Percentiles rank a stretch among this genome's conserved stretches.
These are phyloP conservation scores for Neoaliturus tenellus DNA, from an alignment of 2,888 invertebrate species.

Conservation along the genomic window DNA sequence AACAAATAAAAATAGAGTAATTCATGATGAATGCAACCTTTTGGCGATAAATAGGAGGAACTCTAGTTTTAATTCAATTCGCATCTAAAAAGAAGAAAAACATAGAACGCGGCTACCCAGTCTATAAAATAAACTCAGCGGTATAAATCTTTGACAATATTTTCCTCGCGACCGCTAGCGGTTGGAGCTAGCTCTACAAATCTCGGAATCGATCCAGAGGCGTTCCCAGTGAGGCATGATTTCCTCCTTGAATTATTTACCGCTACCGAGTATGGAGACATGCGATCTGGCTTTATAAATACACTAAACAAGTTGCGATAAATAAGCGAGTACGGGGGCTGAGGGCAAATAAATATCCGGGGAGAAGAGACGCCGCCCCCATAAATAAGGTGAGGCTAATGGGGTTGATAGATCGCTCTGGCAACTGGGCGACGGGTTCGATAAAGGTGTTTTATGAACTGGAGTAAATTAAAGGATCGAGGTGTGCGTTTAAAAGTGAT, in stretches of 20 bases:
- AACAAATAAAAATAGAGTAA: too few relatives aligned
- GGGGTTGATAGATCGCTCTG: conserved; percentile 5
- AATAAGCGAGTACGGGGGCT: conserved; percentile 20
- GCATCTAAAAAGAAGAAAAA: too few relatives aligned
- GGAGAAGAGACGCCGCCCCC: conserved; percentile 19
- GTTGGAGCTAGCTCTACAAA: conserved; percentile 6
- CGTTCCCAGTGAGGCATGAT: conserved; percentile 28
- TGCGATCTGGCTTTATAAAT: conserved; percentile 46
- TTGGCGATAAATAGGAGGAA: too few relatives aligned
- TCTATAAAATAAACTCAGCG: background rate
- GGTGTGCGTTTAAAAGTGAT: background rate
- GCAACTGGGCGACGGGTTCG: background rate
- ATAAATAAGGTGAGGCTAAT: conserved; percentile 19
- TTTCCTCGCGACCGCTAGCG: background rate
- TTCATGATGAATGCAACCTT: too few relatives aligned
- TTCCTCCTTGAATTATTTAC: conserved; percentile 50
- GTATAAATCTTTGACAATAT: conserved; percentile 26
- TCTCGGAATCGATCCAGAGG: background rate
- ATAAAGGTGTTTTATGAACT: background rate
- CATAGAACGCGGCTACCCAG: background rate
- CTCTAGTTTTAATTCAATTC: too few relatives aligned
- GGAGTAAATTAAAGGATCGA: background rate
- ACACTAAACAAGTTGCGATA: conserved; percentile 43
- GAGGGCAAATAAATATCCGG: conserved; percentile 24
- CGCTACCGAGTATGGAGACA: conserved; percentile 49